A percentile compares a stretch with the other conserved stretches of the same genome.
Conservation (phyloP, 2,888 invertebrate genomes). For the Mechanitis mazaeus region DNA sequence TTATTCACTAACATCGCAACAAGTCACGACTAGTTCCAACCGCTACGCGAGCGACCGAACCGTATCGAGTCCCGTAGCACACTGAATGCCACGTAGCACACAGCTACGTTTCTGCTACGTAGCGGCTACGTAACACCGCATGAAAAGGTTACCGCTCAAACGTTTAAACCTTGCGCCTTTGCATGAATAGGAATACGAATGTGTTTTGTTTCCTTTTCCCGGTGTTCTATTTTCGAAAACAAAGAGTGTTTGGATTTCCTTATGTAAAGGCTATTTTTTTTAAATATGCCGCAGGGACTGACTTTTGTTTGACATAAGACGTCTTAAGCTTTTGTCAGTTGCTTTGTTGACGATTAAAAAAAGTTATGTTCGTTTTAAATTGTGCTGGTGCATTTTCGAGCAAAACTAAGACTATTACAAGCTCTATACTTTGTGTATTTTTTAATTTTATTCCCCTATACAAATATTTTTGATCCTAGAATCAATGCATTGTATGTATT, state of each 20-base stretch:
- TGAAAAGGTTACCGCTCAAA: constrained; percentile 67
- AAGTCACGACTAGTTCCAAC: constrained; percentile 32
- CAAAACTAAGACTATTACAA: not conserved
- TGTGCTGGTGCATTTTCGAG: not conserved
- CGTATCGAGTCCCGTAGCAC: constrained; percentile 51
- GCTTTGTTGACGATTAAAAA: constrained; percentile 20
- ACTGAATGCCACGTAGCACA: constrained; percentile 52
- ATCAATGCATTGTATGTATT: too few species aligned
- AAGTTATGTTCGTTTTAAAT: constrained; percentile 13
- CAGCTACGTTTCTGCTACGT: constrained; percentile 44
- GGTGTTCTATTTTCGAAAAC: constrained; percentile 59
- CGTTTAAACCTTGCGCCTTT: constrained; percentile 67
- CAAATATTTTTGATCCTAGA: too few species aligned
- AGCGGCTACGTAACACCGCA: constrained; percentile 40
- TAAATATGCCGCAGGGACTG: constrained; percentile 25
- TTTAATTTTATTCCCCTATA: too few species aligned
- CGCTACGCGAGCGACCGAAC: constrained; percentile 38
- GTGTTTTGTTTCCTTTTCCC: constrained; percentile 57
- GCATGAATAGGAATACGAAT: constrained; percentile 64
- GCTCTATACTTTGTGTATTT: not conserved
- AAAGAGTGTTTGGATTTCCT: constrained; percentile 57
- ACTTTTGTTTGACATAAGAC: constrained; percentile 22
- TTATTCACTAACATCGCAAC: constrained; percentile 38
- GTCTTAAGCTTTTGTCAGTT: constrained; percentile 15
- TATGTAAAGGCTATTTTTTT: constrained; percentile 29